Evolutionary conservation across 1,140 invertebrate species (phyloP), one percentile per base, ranked within the genome.

Genomic region (Popillia japonica): DNA sequence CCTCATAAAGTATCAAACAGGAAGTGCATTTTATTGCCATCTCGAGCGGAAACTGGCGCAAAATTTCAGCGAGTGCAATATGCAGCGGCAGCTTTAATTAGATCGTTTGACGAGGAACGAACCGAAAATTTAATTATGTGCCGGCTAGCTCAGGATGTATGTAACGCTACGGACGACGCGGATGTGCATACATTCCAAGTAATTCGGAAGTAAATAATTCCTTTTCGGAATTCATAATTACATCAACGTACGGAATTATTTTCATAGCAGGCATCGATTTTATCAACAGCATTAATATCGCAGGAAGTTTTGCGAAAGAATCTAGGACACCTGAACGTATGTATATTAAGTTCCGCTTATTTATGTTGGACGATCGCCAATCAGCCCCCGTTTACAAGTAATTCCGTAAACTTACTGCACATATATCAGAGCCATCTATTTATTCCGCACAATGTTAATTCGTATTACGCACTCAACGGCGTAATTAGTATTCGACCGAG

Each of bases 41-140:
- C 61, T 27, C 20, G 61, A 68, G 61, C 61, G 27, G 27, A 27
- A 68, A 22, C 8, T 22, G 17, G 61, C 4, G 27, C 22, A 10
- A 20, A 27, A 27, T 14, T 10, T 22, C 59, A 8, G 59, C 0
- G 20, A n/a, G 22, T 6, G 9, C 59, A 9, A 27, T 22, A 68
- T 34, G 22, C 48, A 55, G 11, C 61, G 61, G 20, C 61, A 23
- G 27, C 61, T 68, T 68, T 34, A 68, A 68, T 68, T 34, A 68
- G 27, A 68, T 68, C 61, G 61, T 68, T 68, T 68, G 61, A 68
- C 61, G 61, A 68, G 27, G 61, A 68, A 34, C 27, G 61, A 68
- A 68, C 61, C 61, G 61, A 68, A 68, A 68, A 68, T 68, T 68
- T 68, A 68, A 68, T 68, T 34, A 68, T 11, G 27, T 17, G n/a